A percentile compares a stretch with the other conserved stretches of the same genome.
Evolutionary conservation across 2,888 invertebrate genomes (phyloP).

Genomic region (Colletes collaris): DNA sequence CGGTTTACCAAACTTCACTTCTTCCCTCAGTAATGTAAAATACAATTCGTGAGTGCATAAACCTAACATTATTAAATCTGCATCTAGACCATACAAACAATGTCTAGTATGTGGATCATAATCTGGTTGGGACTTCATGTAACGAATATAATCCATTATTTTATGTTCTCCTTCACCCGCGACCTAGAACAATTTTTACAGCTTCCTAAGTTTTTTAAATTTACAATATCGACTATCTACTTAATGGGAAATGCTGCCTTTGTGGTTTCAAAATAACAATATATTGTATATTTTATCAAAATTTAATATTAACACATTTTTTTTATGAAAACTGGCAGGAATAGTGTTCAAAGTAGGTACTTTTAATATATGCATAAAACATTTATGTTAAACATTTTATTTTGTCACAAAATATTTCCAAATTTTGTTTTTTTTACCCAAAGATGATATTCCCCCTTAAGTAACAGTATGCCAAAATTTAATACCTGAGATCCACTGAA

Average conservation of each 20-base stretch:
- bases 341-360: too few relatives aligned
- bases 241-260: too few relatives aligned
- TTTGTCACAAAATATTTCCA: too few relatives aligned
- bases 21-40: conserved; percentile 96
- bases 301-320: too few relatives aligned
- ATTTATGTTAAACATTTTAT: too few relatives aligned
- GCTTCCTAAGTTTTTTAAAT: background rate
- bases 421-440: too few relatives aligned
- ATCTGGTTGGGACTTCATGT: conserved; percentile 91
- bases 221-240: too few relatives aligned
- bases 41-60: conserved; percentile 97
- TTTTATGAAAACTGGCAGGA: too few relatives aligned
- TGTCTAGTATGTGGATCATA: conserved; percentile 97
- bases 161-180: conserved; percentile 99
- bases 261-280: too few relatives aligned
- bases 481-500: conserved; percentile 96
- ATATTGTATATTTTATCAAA: too few relatives aligned
- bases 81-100: conserved; percentile 98
- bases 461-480: background rate
- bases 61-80: conserved; percentile 98
- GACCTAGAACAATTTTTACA: conserved; percentile 84
- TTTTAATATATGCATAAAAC: too few relatives aligned
- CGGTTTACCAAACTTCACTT: conserved; percentile 91
- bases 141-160: conserved; percentile 99
- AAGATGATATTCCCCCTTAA: too few relatives aligned